Percentiles rank a stretch among this genome's conserved stretches.
Evolutionary conservation across 2,888 invertebrate genomes (phyloP).

Genomic region (Callinectes sapidus): DNA sequence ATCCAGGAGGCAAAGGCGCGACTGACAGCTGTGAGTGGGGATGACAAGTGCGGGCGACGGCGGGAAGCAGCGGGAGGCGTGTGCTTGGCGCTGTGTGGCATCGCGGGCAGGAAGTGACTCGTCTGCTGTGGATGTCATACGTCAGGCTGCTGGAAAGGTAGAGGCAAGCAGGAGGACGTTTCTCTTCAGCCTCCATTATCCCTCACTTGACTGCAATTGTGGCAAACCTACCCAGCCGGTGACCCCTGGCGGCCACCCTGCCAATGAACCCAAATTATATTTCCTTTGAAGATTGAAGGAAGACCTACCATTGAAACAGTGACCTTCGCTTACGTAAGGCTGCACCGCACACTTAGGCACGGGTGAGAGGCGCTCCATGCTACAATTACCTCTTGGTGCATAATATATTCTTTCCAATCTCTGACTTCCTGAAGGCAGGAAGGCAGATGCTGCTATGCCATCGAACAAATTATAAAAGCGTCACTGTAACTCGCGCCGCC

Average conservation of each 20-base stretch:
- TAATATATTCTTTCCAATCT: not conserved
- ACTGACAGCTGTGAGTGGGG: slow-evolving; percentile 9
- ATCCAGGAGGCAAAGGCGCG: slow-evolving; percentile 18
- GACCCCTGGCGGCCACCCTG: not conserved
- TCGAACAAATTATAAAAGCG: not conserved
- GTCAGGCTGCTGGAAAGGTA: slow-evolving; percentile 25
- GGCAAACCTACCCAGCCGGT: slow-evolving; percentile 7
- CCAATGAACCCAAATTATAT: slow-evolving; percentile 24
- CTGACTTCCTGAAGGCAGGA: not conserved
- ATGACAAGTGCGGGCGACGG: not conserved
- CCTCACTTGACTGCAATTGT: slow-evolving; percentile 5
- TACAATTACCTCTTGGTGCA: not conserved
- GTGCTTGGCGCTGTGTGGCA: slow-evolving; percentile 34
- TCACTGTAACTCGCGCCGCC: slow-evolving; percentile 4
- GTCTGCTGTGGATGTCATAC: slow-evolving; percentile 26
- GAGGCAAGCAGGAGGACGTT: slow-evolving; percentile 28
- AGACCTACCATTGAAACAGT: not conserved
- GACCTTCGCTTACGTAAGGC: slow-evolving; percentile 16
- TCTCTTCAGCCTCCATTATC: slow-evolving; percentile 39
- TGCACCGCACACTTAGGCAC: not conserved
- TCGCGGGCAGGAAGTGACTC: slow-evolving; percentile 30
- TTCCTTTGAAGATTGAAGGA: slow-evolving; percentile 3
- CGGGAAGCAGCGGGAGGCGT: not conserved
- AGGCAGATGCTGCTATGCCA: slow-evolving; percentile 9
- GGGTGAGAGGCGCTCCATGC: not conserved